phyloP scores from a whole-genome alignment of 1,140 invertebrate species.

The Saccostrea cuccullata region DNA sequence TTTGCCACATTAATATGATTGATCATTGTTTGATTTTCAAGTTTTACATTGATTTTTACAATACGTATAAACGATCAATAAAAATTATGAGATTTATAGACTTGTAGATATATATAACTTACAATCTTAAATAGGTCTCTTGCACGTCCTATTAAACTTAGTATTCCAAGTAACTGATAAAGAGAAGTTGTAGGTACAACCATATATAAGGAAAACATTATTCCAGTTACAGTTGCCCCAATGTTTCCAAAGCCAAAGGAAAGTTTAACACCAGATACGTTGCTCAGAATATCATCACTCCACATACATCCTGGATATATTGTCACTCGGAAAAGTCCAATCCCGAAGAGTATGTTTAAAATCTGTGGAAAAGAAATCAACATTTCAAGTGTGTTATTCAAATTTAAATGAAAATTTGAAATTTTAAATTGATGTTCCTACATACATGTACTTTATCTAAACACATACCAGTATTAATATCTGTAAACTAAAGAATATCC shows the following conservation, averaged over 20 bases:
- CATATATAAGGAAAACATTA: neutral
- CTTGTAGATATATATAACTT: neutral
- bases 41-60: too few species aligned
- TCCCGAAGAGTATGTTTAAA: neutral
- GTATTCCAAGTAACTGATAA: neutral
- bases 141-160: neutral
- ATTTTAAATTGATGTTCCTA: neutral
- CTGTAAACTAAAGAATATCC: neutral
- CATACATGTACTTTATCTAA: neutral
- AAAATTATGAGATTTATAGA: too few species aligned
- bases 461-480: neutral
- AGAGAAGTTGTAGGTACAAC: neutral
- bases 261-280: neutral
- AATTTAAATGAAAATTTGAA: neutral
- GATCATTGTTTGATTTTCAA: too few species aligned
- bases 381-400: neutral
- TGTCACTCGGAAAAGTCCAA: neutral
- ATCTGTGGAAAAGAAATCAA: neutral
- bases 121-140: neutral
- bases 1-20: too few species aligned
- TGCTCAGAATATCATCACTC: neutral
- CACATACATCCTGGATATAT: neutral
- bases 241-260: neutral
- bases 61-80: too few species aligned
- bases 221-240: neutral